A percentile compares a stretch with the other conserved stretches of the same genome.
Conservation (phyloP, 2,113 vertebrate species). For the Toxotes chatareus region DNA sequence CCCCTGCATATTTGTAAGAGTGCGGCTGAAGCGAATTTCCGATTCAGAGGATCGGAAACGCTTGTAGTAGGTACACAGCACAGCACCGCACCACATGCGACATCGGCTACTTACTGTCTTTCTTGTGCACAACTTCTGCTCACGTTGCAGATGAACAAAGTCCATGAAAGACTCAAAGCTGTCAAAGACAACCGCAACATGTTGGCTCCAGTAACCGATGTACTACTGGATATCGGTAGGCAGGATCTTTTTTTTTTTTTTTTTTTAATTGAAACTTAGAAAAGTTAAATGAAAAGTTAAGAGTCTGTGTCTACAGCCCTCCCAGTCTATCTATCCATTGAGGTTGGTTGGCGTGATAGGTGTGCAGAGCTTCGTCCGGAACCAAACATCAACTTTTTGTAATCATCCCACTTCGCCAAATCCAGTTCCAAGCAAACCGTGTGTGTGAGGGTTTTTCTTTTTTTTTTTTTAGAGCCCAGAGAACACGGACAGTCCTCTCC, state of each 20-base stretch:
- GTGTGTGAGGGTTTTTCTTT: constrained; percentile 18
- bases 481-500: constrained; percentile 77
- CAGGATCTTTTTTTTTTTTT: constrained; percentile 14
- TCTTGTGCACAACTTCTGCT: constrained; percentile 75
- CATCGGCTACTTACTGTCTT: constrained; percentile 79
- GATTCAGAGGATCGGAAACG: neutral
- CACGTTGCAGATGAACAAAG: constrained; percentile 76
- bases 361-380: constrained; percentile 59
- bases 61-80: neutral
- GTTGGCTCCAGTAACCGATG: constrained; percentile 57
- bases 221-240: constrained; percentile 22
- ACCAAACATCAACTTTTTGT: constrained; percentile 69
- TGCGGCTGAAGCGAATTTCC: neutral
- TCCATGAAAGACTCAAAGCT: constrained; percentile 77
- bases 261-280: too few species aligned
- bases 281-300: constrained; percentile 38
- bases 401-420: constrained; percentile 75
- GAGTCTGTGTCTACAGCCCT: constrained; percentile 32
- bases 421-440: constrained; percentile 58
- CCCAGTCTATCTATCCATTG: constrained; percentile 72
- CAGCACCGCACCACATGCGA: constrained; percentile 36
- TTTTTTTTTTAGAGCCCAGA: constrained; percentile 62
- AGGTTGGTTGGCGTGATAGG: constrained; percentile 29
- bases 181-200: constrained; percentile 70
- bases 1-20: neutral